These are phyloP conservation scores for Scylla paramamosain DNA, from an alignment of 1,140 invertebrate species.

Conservation along the genomic window DNA sequence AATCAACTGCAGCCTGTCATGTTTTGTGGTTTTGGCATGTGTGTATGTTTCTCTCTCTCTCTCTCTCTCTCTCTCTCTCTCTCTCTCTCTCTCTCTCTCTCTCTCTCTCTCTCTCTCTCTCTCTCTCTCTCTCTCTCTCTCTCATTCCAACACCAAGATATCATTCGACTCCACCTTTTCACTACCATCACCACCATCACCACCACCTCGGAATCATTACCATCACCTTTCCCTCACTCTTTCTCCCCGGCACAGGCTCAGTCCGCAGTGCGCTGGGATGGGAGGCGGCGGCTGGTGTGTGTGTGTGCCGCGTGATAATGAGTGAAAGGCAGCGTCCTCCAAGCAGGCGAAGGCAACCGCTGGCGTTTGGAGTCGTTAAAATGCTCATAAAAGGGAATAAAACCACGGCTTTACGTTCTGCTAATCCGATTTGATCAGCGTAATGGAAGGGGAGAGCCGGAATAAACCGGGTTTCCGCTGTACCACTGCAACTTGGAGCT, in stretches of 20 bases:
- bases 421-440: conserved; percentile 64
- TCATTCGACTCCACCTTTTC: background rate
- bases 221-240: background rate
- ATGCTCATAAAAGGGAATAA: conserved; percentile 64
- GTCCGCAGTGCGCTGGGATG: too few species aligned
- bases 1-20: background rate
- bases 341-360: background rate
- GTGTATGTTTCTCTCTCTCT: background rate
- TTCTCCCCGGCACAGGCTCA: background rate
- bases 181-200: background rate
- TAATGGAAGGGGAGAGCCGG: conserved; percentile 50
- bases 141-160: background rate
- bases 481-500: conserved; percentile 40
- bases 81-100: conserved; percentile 8
- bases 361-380: conserved; percentile 49
- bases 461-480: conserved; percentile 11
- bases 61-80: background rate
- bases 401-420: conserved; percentile 54
- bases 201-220: background rate
- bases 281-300: too few species aligned
- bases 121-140: conserved; percentile 35
- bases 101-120: conserved; percentile 7
- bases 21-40: background rate
- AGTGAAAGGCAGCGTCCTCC: background rate
- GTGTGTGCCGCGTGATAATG: background rate